Conservation (phyloP, 1,140 invertebrate species). For the Megalopta genalis region DNA sequence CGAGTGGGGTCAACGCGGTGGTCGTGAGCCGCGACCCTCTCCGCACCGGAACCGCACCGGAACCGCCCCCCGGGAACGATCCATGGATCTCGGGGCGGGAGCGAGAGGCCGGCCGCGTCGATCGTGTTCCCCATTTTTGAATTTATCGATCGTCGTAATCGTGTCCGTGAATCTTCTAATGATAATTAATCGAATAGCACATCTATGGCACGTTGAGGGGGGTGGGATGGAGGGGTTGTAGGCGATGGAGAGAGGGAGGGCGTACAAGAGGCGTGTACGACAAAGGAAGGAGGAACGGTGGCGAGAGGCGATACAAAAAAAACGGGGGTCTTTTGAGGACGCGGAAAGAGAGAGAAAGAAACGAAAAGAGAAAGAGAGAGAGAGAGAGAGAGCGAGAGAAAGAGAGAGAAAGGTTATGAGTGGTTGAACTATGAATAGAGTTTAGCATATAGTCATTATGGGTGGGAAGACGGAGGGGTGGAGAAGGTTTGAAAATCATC, state of each 20-base stretch:
- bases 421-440: conserved; percentile 80
- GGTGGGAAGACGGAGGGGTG: not conserved
- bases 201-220: conserved; percentile 51
- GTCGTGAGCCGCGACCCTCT: not conserved
- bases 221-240: conserved; percentile 18
- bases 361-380: conserved; percentile 2
- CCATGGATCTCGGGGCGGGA: too few relatives aligned
- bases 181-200: conserved; percentile 57
- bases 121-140: not conserved
- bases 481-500: conserved; percentile 63
- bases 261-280: not conserved
- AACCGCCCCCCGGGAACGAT: not conserved
- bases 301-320: not conserved
- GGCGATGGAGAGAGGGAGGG: not conserved
- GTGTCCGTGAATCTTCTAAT: conserved; percentile 59
- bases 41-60: not conserved
- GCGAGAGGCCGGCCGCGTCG: too few relatives aligned
- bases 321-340: conserved; percentile 28
- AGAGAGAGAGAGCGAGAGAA: conserved; percentile 1
- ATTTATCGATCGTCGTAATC: conserved; percentile 51
- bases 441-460: conserved; percentile 75
- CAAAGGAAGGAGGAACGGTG: not conserved
- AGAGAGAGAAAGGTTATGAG: conserved; percentile 72
- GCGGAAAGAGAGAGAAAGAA: conserved; percentile 33
- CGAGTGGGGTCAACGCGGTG: not conserved